Percentiles rank a stretch among this genome's conserved stretches.
These are phyloP conservation scores for Melanitta fusca DNA, from an alignment of 2,797 vertebrate genomes.

Conservation along the genomic window DNA sequence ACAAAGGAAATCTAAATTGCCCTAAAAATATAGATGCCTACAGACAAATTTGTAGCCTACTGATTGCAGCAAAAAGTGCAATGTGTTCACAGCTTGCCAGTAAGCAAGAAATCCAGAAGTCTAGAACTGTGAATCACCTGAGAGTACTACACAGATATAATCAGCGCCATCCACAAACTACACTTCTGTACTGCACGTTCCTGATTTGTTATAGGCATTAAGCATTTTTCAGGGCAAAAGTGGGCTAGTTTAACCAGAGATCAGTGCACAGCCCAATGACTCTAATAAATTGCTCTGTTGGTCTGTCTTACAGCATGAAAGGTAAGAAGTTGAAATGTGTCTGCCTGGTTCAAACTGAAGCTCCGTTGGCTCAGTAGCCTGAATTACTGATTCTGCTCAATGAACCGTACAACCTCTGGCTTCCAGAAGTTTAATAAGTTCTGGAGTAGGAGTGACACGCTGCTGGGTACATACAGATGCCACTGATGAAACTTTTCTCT, in stretches of 20 bases:
- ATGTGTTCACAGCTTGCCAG: background rate
- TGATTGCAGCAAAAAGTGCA: background rate
- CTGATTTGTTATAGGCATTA: background rate
- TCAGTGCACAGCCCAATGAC: background rate
- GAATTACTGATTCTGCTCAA: background rate
- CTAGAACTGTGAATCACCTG: background rate
- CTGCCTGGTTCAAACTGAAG: background rate
- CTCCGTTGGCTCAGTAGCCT: background rate
- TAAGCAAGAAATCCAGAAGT: background rate
- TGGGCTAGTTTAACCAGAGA: background rate
- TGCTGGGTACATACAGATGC: background rate
- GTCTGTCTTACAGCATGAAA: background rate
- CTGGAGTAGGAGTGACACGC: background rate
- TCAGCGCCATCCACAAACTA: background rate
- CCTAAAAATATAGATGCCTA: background rate
- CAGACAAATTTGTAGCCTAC: background rate
- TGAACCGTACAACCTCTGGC: background rate
- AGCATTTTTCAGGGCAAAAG: background rate
- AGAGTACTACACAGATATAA: background rate
- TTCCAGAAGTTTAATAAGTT: background rate
- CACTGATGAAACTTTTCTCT: background rate
- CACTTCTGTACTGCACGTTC: background rate
- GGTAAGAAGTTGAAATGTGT: background rate
- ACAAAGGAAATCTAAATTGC: background rate
- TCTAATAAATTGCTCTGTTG: background rate